Conservation (phyloP, 2,797 vertebrate genomes). For the Propithecus perrieri region DNA sequence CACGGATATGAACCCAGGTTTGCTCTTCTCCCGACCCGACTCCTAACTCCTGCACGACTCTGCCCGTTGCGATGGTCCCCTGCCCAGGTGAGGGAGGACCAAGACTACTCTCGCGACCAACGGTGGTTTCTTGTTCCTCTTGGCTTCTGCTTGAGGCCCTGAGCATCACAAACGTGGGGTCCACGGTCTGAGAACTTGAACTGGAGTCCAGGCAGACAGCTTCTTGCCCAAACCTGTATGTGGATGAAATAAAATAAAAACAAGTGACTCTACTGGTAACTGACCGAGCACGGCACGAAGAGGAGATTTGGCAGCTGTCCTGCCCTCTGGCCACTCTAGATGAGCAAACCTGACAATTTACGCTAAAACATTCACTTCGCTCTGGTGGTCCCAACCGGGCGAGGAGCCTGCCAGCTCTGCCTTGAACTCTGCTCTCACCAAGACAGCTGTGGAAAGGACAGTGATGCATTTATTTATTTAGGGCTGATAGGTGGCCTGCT, state of each 20-base stretch:
- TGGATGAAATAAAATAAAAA: background rate
- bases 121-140: fast-evolving
- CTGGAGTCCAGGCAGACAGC: background rate
- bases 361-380: background rate
- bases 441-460: background rate
- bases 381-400: fast-evolving
- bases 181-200: background rate
- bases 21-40: too few relatives aligned
- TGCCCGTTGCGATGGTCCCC: fast-evolving
- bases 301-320: background rate
- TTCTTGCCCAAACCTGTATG: background rate
- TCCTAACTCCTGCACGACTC: fast-evolving
- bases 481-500: background rate
- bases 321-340: background rate
- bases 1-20: background rate
- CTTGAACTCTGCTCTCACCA: fast-evolving
- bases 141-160: background rate
- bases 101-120: background rate
- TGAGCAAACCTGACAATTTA: background rate
- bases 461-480: background rate
- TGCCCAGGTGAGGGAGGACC: background rate
- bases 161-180: fast-evolving
- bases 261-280: background rate
- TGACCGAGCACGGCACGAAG: background rate
- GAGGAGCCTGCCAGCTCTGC: background rate